A percentile compares a stretch with the other conserved stretches of the same genome.
phyloP scores from a whole-genome alignment of 2,113 vertebrate genomes.

The Cyanistes caeruleus region DNA sequence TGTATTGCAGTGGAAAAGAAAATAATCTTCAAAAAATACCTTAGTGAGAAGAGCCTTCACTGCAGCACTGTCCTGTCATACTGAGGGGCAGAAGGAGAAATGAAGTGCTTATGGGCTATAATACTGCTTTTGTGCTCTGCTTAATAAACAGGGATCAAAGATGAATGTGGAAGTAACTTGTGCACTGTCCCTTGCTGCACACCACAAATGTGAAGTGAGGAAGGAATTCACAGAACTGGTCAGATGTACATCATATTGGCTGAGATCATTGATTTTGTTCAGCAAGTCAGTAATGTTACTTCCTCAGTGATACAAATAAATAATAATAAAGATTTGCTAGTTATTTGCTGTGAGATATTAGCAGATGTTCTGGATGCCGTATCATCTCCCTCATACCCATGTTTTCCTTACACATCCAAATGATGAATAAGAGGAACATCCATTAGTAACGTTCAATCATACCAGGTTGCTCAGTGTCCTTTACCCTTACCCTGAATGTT shows the following conservation, averaged over 20 bases:
- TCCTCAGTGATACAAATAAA: background rate
- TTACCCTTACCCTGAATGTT: background rate
- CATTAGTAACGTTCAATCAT: background rate
- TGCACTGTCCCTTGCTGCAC: background rate
- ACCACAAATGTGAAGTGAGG: background rate
- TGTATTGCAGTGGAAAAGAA: background rate
- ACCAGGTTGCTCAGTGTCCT: background rate
- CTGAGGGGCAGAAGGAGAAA: background rate
- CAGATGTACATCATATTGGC: background rate
- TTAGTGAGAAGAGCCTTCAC: background rate
- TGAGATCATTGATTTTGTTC: background rate
- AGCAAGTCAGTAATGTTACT: background rate
- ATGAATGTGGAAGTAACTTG: background rate
- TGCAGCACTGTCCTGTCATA: background rate
- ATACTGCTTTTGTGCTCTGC: background rate
- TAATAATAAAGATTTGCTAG: constrained; percentile 17
- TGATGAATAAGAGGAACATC: background rate
- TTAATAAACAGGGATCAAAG: background rate
- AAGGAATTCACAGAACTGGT: background rate
- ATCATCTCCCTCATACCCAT: background rate
- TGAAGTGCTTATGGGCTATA: background rate
- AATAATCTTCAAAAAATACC: background rate
- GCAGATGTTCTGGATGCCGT: background rate
- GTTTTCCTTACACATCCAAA: background rate
- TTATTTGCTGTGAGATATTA: background rate